These are phyloP conservation scores for Spodoptera frugiperda DNA, from an alignment of 1,140 invertebrate genomes.

Conservation along the genomic window DNA sequence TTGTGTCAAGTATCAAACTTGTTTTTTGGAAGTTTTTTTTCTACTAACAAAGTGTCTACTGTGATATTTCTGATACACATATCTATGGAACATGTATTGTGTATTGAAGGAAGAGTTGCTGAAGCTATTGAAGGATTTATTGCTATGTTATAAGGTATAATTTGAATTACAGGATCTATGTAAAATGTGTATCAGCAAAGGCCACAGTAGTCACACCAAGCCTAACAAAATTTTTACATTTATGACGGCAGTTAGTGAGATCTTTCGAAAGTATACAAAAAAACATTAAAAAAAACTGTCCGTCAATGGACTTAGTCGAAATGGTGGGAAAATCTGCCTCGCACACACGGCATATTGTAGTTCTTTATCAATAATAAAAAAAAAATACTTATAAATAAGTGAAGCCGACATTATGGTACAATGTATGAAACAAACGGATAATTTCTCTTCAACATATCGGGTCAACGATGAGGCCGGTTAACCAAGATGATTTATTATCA, in stretches of 20 bases:
- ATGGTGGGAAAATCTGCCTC: slow-evolving; percentile 81
- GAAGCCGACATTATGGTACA: slow-evolving; percentile 29
- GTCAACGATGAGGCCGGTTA: slow-evolving; percentile 33
- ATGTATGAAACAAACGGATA: slow-evolving; percentile 31
- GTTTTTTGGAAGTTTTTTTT: slow-evolving; percentile 47
- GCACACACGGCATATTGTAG: slow-evolving; percentile 69
- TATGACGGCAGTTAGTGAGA: slow-evolving; percentile 76
- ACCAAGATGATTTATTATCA: slow-evolving; percentile 35
- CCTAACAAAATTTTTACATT: slow-evolving; percentile 59
- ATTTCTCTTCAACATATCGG: slow-evolving; percentile 16
- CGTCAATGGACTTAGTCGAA: slow-evolving; percentile 69
- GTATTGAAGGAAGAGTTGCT: no score
- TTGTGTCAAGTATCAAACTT: slow-evolving; percentile 46
- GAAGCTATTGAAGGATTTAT: no score
- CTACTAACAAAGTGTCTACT: slow-evolving; percentile 42
- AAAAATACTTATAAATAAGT: slow-evolving; percentile 61
- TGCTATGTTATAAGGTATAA: no score
- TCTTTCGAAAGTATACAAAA: slow-evolving; percentile 74
- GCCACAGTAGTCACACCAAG: slow-evolving; percentile 54
- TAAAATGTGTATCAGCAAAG: slow-evolving; percentile 36
- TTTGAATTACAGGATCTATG: no score
- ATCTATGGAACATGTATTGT: no score
- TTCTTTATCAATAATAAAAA: slow-evolving; percentile 65
- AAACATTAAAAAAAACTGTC: slow-evolving; percentile 61
- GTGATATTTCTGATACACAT: slow-evolving; percentile 18